phyloP scores from a whole-genome alignment of 2,797 vertebrate genomes.

The Syngnathus acus region DNA sequence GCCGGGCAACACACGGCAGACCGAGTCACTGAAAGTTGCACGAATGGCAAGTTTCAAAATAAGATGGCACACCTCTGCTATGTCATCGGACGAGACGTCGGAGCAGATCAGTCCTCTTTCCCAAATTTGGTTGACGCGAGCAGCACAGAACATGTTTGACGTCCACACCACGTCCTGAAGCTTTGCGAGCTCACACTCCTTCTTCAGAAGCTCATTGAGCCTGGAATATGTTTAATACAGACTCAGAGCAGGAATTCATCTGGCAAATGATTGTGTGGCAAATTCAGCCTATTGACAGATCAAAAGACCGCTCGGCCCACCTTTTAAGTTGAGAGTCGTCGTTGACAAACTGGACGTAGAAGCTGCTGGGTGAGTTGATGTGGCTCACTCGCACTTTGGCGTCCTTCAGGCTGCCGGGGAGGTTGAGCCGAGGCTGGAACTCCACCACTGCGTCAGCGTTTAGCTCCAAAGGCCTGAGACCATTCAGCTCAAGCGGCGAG shows the following conservation, averaged over 20 bases:
- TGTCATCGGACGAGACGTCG: slow-evolving; percentile 56
- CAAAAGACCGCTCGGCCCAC: slow-evolving; percentile 48
- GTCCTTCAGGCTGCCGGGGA: slow-evolving; percentile 50
- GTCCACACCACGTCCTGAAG: slow-evolving; percentile 68
- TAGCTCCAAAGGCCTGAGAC: slow-evolving; percentile 2
- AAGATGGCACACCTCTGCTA: slow-evolving; percentile 69
- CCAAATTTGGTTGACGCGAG: slow-evolving; percentile 73
- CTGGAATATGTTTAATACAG: slow-evolving; percentile 47
- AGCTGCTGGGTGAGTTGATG: slow-evolving; percentile 80
- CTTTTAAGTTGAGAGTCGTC: slow-evolving; percentile 70
- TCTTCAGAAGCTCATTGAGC: slow-evolving; percentile 71
- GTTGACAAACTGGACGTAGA: slow-evolving; percentile 75
- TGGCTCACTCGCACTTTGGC: slow-evolving; percentile 74
- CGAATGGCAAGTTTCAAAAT: not conserved
- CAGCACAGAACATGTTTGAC: slow-evolving; percentile 75
- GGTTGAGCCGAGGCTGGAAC: not conserved
- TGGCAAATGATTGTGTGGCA: not conserved
- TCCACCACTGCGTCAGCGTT: not conserved
- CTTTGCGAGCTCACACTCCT: slow-evolving; percentile 60
- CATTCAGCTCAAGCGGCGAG: slow-evolving; percentile 39
- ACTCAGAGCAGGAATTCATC: not conserved
- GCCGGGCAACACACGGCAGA: not conserved
- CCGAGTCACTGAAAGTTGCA: not conserved
- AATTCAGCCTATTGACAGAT: not conserved
- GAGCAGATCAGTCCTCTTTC: slow-evolving; percentile 73